phyloP scores from a whole-genome alignment of 2,888 invertebrate species.

The Pristionchus entomophagus region DNA sequence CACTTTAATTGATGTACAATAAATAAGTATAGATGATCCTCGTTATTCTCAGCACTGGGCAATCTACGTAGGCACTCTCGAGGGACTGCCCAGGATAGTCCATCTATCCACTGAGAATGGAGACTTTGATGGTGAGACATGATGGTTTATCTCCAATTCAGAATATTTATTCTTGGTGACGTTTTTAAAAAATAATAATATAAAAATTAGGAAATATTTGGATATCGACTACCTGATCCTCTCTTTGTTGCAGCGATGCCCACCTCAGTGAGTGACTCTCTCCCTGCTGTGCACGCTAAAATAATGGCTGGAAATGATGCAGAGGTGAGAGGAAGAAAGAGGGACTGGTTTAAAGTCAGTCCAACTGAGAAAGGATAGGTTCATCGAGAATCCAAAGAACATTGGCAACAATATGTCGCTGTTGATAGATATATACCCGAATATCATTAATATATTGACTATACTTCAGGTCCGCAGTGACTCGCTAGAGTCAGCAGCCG shows the following conservation, averaged over 20 bases:
- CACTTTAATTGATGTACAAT: no score
- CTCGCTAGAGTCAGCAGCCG: slow-evolving; percentile 56
- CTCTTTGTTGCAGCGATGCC: slow-evolving; percentile 23
- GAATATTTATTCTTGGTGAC: not conserved
- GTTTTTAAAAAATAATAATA: no score
- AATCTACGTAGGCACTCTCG: slow-evolving; percentile 62
- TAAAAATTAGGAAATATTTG: no score
- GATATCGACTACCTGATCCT: not conserved
- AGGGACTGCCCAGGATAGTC: slow-evolving; percentile 55
- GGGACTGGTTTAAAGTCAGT: not conserved
- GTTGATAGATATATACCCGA: no score
- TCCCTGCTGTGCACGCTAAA: slow-evolving; percentile 36
- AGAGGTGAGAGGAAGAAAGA: slow-evolving; percentile 42
- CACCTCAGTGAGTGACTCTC: slow-evolving; percentile 4
- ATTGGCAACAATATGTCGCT: no score
- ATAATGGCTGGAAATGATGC: slow-evolving; percentile 9
- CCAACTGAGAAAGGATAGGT: not conserved
- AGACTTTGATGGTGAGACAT: slow-evolving; percentile 56
- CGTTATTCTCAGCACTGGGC: slow-evolving; percentile 67
- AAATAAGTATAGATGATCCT: not conserved
- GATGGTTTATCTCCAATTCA: not conserved
- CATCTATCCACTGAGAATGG: slow-evolving; percentile 64
- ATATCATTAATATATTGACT: not conserved
- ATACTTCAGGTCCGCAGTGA: slow-evolving; percentile 62
- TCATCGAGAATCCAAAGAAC: no score